Evolutionary conservation across 2,888 invertebrate species (phyloP).

Genomic region (Tethea ocularis): DNA sequence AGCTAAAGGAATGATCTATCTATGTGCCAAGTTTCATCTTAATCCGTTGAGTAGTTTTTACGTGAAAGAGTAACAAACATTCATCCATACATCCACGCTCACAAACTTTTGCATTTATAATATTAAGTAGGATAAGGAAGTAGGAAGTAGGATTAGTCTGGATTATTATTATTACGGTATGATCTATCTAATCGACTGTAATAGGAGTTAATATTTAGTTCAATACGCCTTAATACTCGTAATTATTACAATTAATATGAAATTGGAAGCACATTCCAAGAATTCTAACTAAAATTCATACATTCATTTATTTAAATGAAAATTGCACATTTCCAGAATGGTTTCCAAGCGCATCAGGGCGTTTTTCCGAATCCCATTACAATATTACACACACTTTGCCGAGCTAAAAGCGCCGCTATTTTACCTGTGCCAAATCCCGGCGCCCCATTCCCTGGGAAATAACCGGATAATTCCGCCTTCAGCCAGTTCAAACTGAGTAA

Average conservation of each 20-base stretch:
- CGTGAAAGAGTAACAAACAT: too few species aligned
- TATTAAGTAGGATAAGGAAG: too few species aligned
- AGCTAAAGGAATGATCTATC: too few species aligned
- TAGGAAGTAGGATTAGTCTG: too few species aligned
- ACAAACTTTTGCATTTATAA: too few species aligned
- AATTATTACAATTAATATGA: not conserved
- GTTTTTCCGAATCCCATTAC: slow-evolving; percentile 13
- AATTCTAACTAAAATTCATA: not conserved
- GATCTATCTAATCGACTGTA: too few species aligned
- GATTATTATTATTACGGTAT: too few species aligned
- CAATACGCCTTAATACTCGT: too few species aligned
- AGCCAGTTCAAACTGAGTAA: slow-evolving; percentile 13
- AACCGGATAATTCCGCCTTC: slow-evolving; percentile 26
- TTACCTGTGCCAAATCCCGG: slow-evolving; percentile 27
- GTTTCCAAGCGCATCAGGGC: not conserved
- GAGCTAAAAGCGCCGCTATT: slow-evolving; percentile 15
- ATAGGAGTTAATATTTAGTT: too few species aligned
- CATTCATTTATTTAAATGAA: not conserved
- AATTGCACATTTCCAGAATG: not conserved
- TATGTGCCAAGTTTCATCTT: too few species aligned
- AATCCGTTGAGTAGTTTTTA: too few species aligned
- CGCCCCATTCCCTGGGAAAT: slow-evolving; percentile 24
- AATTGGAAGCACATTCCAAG: not conserved
- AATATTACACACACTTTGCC: slow-evolving; percentile 16
- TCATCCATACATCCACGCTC: too few species aligned